Conservation (phyloP, 2,888 invertebrate genomes). For the Apamea monoglypha region DNA sequence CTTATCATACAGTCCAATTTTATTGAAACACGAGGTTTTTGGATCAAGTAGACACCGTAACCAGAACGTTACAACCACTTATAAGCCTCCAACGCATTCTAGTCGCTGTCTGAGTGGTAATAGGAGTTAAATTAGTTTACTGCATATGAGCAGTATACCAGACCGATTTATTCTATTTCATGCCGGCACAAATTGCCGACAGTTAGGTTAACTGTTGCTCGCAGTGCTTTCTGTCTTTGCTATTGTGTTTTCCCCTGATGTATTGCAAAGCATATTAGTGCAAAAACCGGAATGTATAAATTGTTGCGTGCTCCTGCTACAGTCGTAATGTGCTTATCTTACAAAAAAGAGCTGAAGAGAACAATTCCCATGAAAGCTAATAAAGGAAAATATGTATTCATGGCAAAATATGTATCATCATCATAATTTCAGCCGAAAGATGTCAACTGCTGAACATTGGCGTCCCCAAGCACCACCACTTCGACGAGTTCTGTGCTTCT, state of each 20-base stretch:
- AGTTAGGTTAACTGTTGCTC: conserved; percentile 87
- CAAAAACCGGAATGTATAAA: conserved; percentile 69
- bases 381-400: background rate
- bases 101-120: conserved; percentile 2
- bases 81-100: conserved; percentile 39
- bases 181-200: conserved; percentile 84
- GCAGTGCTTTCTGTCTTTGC: conserved; percentile 81
- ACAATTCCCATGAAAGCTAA: background rate
- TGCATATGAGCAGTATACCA: conserved; percentile 62
- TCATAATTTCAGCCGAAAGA: too few species aligned
- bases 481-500: too few species aligned
- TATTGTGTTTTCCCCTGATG: conserved; percentile 82
- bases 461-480: too few species aligned
- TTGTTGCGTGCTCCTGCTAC: conserved; percentile 8
- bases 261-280: conserved; percentile 78
- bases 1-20: conserved; percentile 71
- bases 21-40: conserved; percentile 51
- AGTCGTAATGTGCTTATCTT: conserved; percentile 11
- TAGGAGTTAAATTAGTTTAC: conserved; percentile 54
- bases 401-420: too few species aligned
- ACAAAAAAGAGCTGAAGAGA: background rate
- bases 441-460: too few species aligned
- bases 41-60: conserved; percentile 26
- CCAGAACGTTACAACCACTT: conserved; percentile 20
- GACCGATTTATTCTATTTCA: conserved; percentile 84